Evolutionary conservation across 2,888 invertebrate genomes (phyloP).

Genomic region (Melinaea marsaeus): DNA sequence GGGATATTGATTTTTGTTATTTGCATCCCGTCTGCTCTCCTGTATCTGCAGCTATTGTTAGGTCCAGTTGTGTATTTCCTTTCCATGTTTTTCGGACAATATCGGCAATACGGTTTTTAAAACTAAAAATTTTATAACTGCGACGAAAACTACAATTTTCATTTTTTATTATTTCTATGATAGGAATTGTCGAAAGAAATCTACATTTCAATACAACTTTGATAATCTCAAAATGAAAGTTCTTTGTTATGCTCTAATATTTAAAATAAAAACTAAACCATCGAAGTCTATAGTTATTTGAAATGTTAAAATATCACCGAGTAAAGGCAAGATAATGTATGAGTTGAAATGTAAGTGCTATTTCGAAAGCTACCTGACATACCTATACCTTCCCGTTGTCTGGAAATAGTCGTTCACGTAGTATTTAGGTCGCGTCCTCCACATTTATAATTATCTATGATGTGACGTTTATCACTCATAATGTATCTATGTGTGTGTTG

Average conservation of each 20-base stretch:
- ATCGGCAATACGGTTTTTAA: too few species aligned
- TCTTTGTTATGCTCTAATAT: constrained; percentile 4
- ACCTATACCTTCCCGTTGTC: constrained; percentile 57
- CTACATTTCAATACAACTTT: too few species aligned
- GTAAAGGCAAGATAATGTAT: constrained; percentile 33
- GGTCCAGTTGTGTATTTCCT: constrained; percentile 51
- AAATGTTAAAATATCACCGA: constrained; percentile 16
- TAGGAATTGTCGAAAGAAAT: too few species aligned
- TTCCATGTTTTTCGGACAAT: constrained; percentile 35
- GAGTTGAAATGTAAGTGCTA: constrained; percentile 40
- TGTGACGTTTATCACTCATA: constrained; percentile 53
- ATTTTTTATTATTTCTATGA: too few species aligned
- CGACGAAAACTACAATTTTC: too few species aligned
- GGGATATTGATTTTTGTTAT: constrained; percentile 75
- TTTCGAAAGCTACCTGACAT: constrained; percentile 65
- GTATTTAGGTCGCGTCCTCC: constrained; percentile 67
- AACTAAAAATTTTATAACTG: too few species aligned
- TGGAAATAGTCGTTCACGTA: constrained; percentile 65
- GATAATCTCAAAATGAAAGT: too few species aligned
- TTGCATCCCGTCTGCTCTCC: constrained; percentile 72
- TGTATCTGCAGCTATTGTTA: constrained; percentile 69
- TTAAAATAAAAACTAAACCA: constrained; percentile 4
- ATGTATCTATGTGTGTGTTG: constrained; percentile 28
- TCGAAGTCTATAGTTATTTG: constrained; percentile 8
- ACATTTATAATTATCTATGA: constrained; percentile 67